Evolutionary conservation across 1,140 invertebrate genomes (phyloP).

Genomic region (Holotrichia oblita): DNA sequence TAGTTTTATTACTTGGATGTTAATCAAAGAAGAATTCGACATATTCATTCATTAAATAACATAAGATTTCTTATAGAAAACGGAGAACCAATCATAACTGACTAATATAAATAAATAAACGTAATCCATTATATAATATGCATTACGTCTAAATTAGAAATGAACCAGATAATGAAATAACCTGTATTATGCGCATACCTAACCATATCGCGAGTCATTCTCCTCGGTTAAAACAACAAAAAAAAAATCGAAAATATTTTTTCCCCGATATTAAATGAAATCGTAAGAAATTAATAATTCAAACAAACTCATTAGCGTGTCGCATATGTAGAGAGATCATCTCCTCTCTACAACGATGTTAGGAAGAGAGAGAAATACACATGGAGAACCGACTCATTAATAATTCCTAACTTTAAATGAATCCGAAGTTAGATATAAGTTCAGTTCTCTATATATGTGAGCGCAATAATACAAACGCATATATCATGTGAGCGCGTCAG

Average conservation of each 20-base stretch:
- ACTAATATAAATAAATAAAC: conserved; percentile 22
- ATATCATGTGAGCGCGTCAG: conserved; percentile 55
- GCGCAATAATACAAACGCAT: conserved; percentile 57
- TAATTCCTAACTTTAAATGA: conserved; percentile 60
- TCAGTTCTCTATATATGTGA: conserved; percentile 54
- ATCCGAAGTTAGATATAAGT: conserved; percentile 57
- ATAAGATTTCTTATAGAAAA: conserved; percentile 4
- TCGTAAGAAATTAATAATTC: conserved; percentile 58
- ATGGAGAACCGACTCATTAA: conserved; percentile 58
- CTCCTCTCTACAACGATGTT: too few species aligned
- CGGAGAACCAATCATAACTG: background rate
- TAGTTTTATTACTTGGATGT: background rate
- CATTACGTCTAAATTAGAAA: conserved; percentile 18
- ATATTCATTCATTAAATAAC: conserved; percentile 33
- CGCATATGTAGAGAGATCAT: conserved; percentile 52
- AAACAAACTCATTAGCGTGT: conserved; percentile 57
- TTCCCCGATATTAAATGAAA: conserved; percentile 10
- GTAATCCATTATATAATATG: background rate
- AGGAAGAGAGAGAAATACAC: conserved; percentile 45
- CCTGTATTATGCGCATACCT: background rate
- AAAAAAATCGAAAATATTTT: conserved; percentile 24
- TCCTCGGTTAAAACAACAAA: background rate
- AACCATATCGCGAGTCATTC: conserved; percentile 15
- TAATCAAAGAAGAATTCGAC: conserved; percentile 6
- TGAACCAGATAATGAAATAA: conserved; percentile 14